phyloP scores from a whole-genome alignment of 2,888 invertebrate genomes.

The Pterostichus madidus region DNA sequence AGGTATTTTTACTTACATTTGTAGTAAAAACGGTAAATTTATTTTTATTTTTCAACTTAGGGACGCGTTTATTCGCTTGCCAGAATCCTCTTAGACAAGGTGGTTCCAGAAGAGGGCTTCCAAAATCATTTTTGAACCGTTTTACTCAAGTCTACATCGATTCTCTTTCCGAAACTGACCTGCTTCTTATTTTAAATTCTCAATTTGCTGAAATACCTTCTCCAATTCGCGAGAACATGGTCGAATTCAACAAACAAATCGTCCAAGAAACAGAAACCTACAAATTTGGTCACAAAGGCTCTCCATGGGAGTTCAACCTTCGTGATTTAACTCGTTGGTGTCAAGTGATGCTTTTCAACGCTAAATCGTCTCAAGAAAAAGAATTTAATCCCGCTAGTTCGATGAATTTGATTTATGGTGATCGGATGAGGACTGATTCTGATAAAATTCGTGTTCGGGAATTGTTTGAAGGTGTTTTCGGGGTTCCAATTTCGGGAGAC shows the following conservation, averaged over 20 bases:
- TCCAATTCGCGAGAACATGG: constrained; percentile 84
- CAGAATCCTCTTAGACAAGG: constrained; percentile 98
- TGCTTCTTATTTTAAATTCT: constrained; percentile 82
- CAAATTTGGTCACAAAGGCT: constrained; percentile 89
- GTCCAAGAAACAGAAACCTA: constrained; percentile 82
- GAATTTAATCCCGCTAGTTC: constrained; percentile 80
- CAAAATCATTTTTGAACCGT: constrained; percentile 97
- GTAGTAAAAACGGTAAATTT: neutral
- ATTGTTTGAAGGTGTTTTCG: constrained; percentile 78
- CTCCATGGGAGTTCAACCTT: constrained; percentile 98
- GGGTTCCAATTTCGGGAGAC: constrained; percentile 78
- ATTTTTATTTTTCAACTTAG: constrained; percentile 70
- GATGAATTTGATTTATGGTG: constrained; percentile 90
- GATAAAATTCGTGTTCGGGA: constrained; percentile 86
- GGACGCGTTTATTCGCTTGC: constrained; percentile 96
- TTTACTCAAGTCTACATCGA: constrained; percentile 93
- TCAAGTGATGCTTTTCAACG: constrained; percentile 82
- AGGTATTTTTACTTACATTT: constrained; percentile 69
- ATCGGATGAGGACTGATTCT: constrained; percentile 89
- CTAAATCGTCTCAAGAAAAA: constrained; percentile 69
- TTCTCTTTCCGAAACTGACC: constrained; percentile 83
- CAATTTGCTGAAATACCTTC: constrained; percentile 83
- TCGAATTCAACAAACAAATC: constrained; percentile 87
- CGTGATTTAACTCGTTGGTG: constrained; percentile 97
- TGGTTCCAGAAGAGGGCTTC: constrained; percentile 96